Evolutionary conservation across 37 sponge, comb jelly and placozoan species (phyloP).

Genomic region (Beroe ovata): DNA sequence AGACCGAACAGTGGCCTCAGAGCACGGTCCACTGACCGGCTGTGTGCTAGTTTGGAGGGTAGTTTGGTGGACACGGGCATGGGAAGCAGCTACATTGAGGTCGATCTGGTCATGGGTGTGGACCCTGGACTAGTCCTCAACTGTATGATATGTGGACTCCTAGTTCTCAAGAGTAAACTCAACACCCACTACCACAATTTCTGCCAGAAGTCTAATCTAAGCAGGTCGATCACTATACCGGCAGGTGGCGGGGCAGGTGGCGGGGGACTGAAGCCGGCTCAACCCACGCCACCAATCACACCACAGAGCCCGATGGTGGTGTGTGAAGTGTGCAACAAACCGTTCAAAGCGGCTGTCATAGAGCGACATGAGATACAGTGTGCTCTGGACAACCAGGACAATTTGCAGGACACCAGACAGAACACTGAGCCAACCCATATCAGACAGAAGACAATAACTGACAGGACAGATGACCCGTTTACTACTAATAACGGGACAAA

Average conservation of each 20-base stretch:
- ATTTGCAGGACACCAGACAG: neutral
- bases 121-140: constrained; percentile 51
- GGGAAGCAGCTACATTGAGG: neutral
- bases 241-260: neutral
- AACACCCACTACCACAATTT: constrained; percentile 64
- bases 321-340: neutral
- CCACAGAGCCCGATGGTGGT: neutral
- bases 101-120: constrained; percentile 54
- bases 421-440: neutral
- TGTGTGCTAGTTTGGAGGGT: constrained; percentile 6
- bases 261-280: neutral
- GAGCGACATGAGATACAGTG: constrained; percentile 26
- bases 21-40: constrained; percentile 9
- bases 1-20: constrained; percentile 2
- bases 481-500: neutral
- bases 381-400: constrained; percentile 19
- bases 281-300: neutral
- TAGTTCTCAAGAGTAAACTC: constrained; percentile 48
- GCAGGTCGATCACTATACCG: constrained; percentile 7
- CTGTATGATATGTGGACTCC: constrained; percentile 48
- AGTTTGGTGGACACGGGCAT: constrained; percentile 20
- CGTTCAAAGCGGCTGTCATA: neutral
- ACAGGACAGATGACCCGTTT: neutral
- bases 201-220: constrained; percentile 22
- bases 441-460: neutral